phyloP scores from a whole-genome alignment of 2,113 vertebrate species.

The Solea senegalensis region DNA sequence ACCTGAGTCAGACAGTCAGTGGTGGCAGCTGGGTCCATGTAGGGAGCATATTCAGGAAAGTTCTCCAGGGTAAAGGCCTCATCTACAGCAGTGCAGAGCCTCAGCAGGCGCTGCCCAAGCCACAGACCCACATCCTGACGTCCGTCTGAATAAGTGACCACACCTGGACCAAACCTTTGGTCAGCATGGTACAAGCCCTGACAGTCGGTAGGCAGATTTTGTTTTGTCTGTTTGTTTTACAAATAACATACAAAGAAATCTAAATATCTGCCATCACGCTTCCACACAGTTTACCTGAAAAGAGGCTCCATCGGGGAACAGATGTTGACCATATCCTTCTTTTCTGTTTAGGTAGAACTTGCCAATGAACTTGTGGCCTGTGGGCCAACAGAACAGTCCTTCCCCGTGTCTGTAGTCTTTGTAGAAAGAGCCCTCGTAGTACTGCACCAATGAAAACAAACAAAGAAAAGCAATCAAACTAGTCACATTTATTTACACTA shows the following conservation, averaged over 20 bases:
- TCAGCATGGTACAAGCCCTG: constrained; percentile 87
- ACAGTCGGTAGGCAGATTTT: background rate
- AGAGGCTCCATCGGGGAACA: constrained; percentile 72
- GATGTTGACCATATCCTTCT: constrained; percentile 87
- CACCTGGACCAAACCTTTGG: constrained; percentile 86
- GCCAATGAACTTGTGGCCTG: constrained; percentile 84
- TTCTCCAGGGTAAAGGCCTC: constrained; percentile 73
- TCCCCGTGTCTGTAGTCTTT: constrained; percentile 85
- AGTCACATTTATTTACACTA: background rate
- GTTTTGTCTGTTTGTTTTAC: background rate
- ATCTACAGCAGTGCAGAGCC: constrained; percentile 74
- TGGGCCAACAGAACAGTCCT: constrained; percentile 83
- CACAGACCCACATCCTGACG: constrained; percentile 87
- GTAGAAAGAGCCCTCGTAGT: constrained; percentile 85
- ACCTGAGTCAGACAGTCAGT: constrained; percentile 43
- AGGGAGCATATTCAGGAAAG: constrained; percentile 73
- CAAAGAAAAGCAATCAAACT: background rate
- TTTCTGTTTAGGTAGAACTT: constrained; percentile 87
- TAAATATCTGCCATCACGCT: background rate
- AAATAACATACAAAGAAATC: background rate
- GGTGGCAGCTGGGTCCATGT: constrained; percentile 10
- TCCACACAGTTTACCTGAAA: constrained; percentile 81
- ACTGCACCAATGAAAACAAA: constrained; percentile 66
- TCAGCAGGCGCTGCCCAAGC: constrained; percentile 80
- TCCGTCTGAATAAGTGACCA: constrained; percentile 80